These are phyloP conservation scores for Brachionus sp. DNA, from an alignment of 1,140 invertebrate species.

Conservation along the genomic window DNA sequence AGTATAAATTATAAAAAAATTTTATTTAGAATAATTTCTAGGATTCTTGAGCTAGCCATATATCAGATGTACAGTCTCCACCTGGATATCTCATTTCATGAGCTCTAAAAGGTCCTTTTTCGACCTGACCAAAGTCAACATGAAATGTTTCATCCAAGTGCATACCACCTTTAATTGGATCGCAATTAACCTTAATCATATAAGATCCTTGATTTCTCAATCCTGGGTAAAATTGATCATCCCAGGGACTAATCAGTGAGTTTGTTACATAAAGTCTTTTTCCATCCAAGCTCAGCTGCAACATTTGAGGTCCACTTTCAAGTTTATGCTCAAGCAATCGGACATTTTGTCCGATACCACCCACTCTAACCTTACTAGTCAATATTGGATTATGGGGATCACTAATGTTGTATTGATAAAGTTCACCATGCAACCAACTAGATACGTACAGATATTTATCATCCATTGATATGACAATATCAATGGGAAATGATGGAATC, in stretches of 20 bases:
- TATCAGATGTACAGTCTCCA: slow-evolving; percentile 93
- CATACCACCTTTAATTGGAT: slow-evolving; percentile 79
- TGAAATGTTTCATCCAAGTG: slow-evolving; percentile 80
- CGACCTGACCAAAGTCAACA: slow-evolving; percentile 84
- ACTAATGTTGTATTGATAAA: slow-evolving; percentile 88
- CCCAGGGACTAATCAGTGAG: slow-evolving; percentile 86
- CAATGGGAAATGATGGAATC: slow-evolving; percentile 77
- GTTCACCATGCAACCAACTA: slow-evolving; percentile 87
- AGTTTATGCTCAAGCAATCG: slow-evolving; percentile 70
- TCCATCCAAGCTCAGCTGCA: slow-evolving; percentile 90
- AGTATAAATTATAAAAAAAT: too few species aligned
- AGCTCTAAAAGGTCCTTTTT: slow-evolving; percentile 78
- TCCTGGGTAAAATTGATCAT: slow-evolving; percentile 86
- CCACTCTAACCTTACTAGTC: slow-evolving; percentile 66
- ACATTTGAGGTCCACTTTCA: slow-evolving; percentile 88
- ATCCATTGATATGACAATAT: slow-evolving; percentile 88
- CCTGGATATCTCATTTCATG: slow-evolving; percentile 92
- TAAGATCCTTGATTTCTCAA: slow-evolving; percentile 73
- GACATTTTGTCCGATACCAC: neutral
- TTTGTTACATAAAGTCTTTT: slow-evolving; percentile 86
- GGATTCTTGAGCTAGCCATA: slow-evolving; percentile 66
- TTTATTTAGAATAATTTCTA: too few species aligned
- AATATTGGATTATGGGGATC: slow-evolving; percentile 76
- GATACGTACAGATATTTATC: slow-evolving; percentile 85
- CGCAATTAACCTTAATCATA: slow-evolving; percentile 79